These are phyloP conservation scores for Actinemys pallida DNA, from an alignment of 2,113 vertebrate genomes.

Conservation along the genomic window DNA sequence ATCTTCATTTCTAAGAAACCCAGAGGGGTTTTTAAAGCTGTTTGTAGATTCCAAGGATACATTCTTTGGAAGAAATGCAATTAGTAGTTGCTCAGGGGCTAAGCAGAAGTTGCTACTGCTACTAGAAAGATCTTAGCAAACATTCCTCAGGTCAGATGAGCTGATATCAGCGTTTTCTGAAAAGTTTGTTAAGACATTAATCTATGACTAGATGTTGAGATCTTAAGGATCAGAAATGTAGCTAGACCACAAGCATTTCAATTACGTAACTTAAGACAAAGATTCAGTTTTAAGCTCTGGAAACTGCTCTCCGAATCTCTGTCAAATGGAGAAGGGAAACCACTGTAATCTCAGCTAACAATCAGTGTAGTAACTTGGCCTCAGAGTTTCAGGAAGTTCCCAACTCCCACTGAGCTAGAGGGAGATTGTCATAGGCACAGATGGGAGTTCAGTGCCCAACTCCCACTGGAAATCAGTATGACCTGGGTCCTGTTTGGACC, in stretches of 20 bases:
- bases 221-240: not conserved
- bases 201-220: rapidly evolving
- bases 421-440: not conserved
- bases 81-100: not conserved
- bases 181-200: rapidly evolving
- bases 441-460: not conserved
- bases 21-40: not conserved
- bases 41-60: not conserved
- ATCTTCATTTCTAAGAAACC: not conserved
- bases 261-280: not conserved
- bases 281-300: not conserved
- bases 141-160: not conserved
- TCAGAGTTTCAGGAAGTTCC: not conserved
- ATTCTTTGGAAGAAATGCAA: not conserved
- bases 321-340: not conserved
- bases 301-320: not conserved
- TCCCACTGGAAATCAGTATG: not conserved
- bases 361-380: not conserved
- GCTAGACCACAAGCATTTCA: not conserved
- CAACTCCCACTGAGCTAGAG: not conserved
- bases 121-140: not conserved
- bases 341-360: rapidly evolving
- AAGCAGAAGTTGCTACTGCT: not conserved
- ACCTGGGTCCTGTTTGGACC: not conserved
- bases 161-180: not conserved